Evolutionary conservation across 2,888 invertebrate genomes (phyloP).

Genomic region (Patella caerulea): DNA sequence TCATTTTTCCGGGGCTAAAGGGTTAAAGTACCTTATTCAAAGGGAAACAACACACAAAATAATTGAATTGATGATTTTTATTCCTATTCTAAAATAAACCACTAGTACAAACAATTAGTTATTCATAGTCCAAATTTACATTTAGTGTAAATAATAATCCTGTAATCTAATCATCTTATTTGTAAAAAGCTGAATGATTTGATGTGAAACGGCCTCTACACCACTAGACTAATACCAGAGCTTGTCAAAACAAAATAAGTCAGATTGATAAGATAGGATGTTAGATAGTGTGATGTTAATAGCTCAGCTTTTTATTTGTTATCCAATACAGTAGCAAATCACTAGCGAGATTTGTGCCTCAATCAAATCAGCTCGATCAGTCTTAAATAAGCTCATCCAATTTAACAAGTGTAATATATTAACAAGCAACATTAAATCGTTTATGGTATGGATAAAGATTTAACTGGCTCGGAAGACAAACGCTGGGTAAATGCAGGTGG

Average conservation of each 20-base stretch:
- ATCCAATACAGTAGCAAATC: constrained; percentile 9
- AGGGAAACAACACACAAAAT: too few relatives aligned
- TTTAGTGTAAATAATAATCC: too few relatives aligned
- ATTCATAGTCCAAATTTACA: too few relatives aligned
- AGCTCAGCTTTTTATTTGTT: constrained; percentile 8
- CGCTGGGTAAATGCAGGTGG: neutral
- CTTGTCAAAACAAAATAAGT: constrained; percentile 7
- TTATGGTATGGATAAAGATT: constrained; percentile 9
- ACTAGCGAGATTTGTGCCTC: neutral
- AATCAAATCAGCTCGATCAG: neutral
- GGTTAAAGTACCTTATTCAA: too few relatives aligned
- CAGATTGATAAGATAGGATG: neutral
- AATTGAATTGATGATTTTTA: too few relatives aligned
- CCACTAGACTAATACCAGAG: too few relatives aligned
- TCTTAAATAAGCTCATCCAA: constrained; percentile 5
- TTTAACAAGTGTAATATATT: neutral
- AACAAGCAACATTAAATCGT: neutral
- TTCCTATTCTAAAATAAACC: too few relatives aligned
- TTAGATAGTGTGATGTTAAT: constrained; percentile 5
- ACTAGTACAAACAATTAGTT: too few relatives aligned
- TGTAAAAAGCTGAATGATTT: too few relatives aligned
- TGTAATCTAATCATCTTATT: too few relatives aligned
- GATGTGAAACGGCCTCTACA: too few relatives aligned
- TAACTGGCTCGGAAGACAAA: constrained; percentile 1
- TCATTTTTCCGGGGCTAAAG: too few relatives aligned